Evolutionary conservation across 2,888 invertebrate genomes (phyloP).

Genomic region (Cheilosia soror): DNA sequence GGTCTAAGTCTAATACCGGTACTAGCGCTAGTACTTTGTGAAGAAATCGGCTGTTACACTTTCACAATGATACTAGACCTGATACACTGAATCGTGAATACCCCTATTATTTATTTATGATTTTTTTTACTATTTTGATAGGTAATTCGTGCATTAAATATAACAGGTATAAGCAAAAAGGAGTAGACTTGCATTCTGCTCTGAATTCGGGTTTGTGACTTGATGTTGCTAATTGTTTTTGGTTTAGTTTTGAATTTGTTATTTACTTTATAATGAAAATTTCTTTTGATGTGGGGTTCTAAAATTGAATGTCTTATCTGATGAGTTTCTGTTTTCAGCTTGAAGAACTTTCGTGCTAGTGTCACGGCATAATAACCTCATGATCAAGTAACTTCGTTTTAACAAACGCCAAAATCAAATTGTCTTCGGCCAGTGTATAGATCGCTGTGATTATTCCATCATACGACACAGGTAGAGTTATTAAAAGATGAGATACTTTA

Average conservation of each 20-base stretch:
- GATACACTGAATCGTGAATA: no score
- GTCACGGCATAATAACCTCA: slow-evolving; percentile 64
- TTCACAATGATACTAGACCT: no score
- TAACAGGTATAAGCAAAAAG: no score
- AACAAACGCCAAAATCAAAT: slow-evolving; percentile 79
- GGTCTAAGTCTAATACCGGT: no score
- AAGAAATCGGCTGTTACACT: no score
- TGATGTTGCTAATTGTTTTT: slow-evolving; percentile 27
- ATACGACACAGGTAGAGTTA: slow-evolving; percentile 79
- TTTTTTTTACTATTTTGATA: no score
- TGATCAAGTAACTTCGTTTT: slow-evolving; percentile 78
- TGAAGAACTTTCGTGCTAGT: slow-evolving; percentile 78
- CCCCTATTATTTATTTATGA: no score
- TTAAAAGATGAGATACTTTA: slow-evolving; percentile 72
- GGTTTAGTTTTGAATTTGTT: background rate
- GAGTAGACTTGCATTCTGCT: no score
- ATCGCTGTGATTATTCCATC: slow-evolving; percentile 80
- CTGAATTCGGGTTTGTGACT: no score
- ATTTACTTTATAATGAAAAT: background rate
- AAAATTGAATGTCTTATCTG: background rate
- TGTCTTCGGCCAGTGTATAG: slow-evolving; percentile 79
- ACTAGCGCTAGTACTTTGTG: no score
- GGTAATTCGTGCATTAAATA: no score
- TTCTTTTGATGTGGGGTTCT: background rate
- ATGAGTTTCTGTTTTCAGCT: slow-evolving; percentile 40